A percentile compares a stretch with the other conserved stretches of the same genome.
phyloP scores from a whole-genome alignment of 2,888 invertebrate species.

The Cheilosia vernalis region DNA sequence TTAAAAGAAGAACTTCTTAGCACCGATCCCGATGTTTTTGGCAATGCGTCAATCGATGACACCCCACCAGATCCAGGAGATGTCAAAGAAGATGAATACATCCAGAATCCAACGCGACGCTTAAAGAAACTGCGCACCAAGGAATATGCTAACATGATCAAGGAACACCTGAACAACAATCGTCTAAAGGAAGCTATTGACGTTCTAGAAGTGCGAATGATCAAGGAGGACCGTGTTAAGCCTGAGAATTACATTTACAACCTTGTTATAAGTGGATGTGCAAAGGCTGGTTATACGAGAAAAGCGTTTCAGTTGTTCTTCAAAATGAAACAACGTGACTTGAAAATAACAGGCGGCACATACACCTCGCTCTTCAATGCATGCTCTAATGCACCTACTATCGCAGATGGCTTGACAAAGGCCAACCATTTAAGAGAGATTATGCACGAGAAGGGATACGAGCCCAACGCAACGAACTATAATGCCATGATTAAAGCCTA shows the following conservation, averaged over 20 bases:
- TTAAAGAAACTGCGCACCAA: constrained; percentile 85
- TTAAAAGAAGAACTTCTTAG: constrained; percentile 39
- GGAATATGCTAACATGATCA: constrained; percentile 89
- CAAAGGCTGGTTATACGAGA: constrained; percentile 91
- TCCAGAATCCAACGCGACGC: constrained; percentile 84
- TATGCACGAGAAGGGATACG: constrained; percentile 88
- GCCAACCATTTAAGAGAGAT: constrained; percentile 87
- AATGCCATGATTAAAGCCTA: constrained; percentile 96
- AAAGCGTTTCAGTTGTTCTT: constrained; percentile 93
- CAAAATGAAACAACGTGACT: constrained; percentile 90
- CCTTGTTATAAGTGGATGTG: constrained; percentile 92
- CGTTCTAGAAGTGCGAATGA: constrained; percentile 90
- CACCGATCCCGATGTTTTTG: constrained; percentile 79
- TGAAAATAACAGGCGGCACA: constrained; percentile 88
- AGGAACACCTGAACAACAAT: constrained; percentile 86
- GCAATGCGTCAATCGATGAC: constrained; percentile 75
- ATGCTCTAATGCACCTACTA: constrained; percentile 91
- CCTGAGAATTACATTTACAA: constrained; percentile 92
- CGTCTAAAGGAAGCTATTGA: constrained; percentile 91
- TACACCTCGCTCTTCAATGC: constrained; percentile 95
- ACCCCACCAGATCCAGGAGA: constrained; percentile 85
- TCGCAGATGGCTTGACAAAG: constrained; percentile 87
- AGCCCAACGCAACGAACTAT: constrained; percentile 90
- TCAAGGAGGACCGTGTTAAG: constrained; percentile 90
- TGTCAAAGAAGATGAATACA: constrained; percentile 85